A percentile compares a stretch with the other conserved stretches of the same genome.
Evolutionary conservation across 2,888 invertebrate genomes (phyloP).

Genomic region (Ctenicera cuprea): DNA sequence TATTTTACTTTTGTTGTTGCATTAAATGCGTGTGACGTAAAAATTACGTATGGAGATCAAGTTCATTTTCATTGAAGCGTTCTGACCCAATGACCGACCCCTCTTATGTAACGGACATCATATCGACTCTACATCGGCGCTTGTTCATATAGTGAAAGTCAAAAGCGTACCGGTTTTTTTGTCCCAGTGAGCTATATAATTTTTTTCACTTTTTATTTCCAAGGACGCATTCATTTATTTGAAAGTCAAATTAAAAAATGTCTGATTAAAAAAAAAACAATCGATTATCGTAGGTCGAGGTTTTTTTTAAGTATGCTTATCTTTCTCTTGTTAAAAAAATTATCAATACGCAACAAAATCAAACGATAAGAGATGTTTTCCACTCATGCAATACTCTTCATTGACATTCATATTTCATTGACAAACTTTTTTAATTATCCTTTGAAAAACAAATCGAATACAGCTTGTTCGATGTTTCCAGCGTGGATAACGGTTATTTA

Average conservation of each 20-base stretch:
- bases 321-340: background rate
- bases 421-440: conserved; percentile 13
- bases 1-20: too few relatives aligned
- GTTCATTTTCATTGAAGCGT: conserved; percentile 45
- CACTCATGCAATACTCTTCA: background rate
- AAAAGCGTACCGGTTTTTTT: conserved; percentile 14
- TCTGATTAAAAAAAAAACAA: too few relatives aligned
- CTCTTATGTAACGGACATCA: conserved; percentile 32
- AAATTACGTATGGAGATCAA: conserved; percentile 31
- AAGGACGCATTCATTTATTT: conserved; percentile 1
- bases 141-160: conserved; percentile 17
- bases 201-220: conserved; percentile 13
- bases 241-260: background rate
- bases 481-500: conserved; percentile 19
- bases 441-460: conserved; percentile 24
- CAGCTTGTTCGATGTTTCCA: conserved; percentile 11
- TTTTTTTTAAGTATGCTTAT: too few relatives aligned
- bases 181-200: conserved; percentile 10
- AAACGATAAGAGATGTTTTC: background rate
- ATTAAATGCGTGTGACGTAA: background rate
- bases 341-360: background rate
- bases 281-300: too few relatives aligned
- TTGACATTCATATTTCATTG: conserved; percentile 26
- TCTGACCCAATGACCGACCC: conserved; percentile 20
- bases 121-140: conserved; percentile 21